phyloP scores from a whole-genome alignment of 2,888 invertebrate genomes.

The Meiosimyza decipiens region DNA sequence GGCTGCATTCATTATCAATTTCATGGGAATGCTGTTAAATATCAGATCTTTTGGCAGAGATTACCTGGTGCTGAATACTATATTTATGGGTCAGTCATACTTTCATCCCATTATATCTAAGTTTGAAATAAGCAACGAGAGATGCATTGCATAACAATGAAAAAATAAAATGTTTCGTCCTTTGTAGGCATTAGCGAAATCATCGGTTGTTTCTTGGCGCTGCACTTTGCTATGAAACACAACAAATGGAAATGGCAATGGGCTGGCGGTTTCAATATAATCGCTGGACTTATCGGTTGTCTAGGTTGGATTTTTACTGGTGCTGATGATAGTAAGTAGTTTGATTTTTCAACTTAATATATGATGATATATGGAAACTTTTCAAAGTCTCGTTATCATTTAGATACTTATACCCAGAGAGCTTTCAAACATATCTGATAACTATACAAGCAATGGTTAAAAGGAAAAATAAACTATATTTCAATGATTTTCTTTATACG shows the following conservation, averaged over 20 bases:
- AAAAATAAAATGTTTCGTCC: too few relatives aligned
- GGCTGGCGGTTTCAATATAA: conserved; percentile 63
- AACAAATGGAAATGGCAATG: conserved; percentile 65
- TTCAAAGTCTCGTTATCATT: too few relatives aligned
- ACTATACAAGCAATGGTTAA: too few relatives aligned
- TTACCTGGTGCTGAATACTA: conserved; percentile 64
- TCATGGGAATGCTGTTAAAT: conserved; percentile 68
- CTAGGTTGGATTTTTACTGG: conserved; percentile 64
- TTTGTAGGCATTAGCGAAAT: conserved; percentile 64
- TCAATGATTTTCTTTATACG: too few relatives aligned
- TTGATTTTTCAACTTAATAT: background rate
- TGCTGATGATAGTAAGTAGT: conserved; percentile 56
- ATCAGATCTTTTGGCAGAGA: conserved; percentile 66
- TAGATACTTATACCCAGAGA: too few relatives aligned
- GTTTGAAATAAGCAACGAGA: too few relatives aligned
- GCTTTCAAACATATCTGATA: too few relatives aligned
- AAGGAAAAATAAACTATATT: too few relatives aligned
- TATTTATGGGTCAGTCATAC: conserved; percentile 63
- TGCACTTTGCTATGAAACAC: conserved; percentile 62
- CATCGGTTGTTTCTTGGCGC: conserved; percentile 65
- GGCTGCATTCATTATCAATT: conserved; percentile 64
- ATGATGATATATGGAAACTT: too few relatives aligned
- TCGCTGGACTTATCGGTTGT: conserved; percentile 64
- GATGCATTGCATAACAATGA: too few relatives aligned
- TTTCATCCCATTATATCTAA: too few relatives aligned